Base-by-base conservation (phyloP, 2,113 vertebrate genomes). In the Perca fluviatilis region DNA sequence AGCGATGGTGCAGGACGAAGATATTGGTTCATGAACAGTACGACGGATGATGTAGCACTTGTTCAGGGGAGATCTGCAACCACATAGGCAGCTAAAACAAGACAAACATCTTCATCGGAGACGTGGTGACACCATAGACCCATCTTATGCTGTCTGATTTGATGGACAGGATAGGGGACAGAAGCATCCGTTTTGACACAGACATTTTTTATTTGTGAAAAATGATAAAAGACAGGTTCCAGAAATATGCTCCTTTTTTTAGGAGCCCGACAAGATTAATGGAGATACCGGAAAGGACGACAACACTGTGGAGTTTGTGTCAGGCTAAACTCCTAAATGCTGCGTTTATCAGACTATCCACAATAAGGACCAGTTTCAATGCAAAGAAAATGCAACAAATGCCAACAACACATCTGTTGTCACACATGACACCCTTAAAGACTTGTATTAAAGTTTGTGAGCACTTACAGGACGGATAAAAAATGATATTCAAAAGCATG, bases 81-180 rank as follows among this genome's bases (percentile, higher is more conserved):
- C 49, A 15, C 63, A 64, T 36, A 74, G 15, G 58, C 23, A 51
- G 70, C 53, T 65, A 46, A 78, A 77, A 58, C 62, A 71, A 70
- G 74, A 62, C 47, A 56, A 64, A 56, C 66, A 63, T 84, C 1
- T 74, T 64, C 19, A 43, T 6, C 27, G 3, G 64, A 63, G 72
- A 70, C 63, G 56, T 79, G 72, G 65, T 14, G 61, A 57, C 76
- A 11, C 65, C 49, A 54, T n/a, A 51, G 47, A 80, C 60, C 57
- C 5, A 3, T 80, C 69, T 83, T 33, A 49, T 8, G 40, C 74
- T 82, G 75, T 76, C 73, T 67, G 67, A 63, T 67, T 63, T 86
- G 79, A 86, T 70, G 62, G 82, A 78, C 84, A 84, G 61, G 47
- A 80, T 15, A 60, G 40, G 56, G 19, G n/a, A 77, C 58, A 43